These are phyloP conservation scores for Poliocrania exsul DNA, from an alignment of 2,797 vertebrate genomes.

Conservation along the genomic window DNA sequence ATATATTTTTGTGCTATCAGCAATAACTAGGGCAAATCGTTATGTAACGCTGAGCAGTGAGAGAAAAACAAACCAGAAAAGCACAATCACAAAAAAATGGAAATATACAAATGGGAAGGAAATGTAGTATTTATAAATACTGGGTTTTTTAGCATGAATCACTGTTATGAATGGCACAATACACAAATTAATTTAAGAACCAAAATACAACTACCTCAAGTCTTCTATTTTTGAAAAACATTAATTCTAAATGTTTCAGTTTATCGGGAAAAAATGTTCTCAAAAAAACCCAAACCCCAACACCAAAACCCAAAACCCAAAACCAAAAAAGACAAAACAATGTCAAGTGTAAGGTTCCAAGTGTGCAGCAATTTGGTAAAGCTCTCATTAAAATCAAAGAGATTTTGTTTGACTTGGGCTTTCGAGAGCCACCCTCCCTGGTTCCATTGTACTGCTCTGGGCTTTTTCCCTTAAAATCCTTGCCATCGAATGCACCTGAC, in stretches of 20 bases:
- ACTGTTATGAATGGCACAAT: neutral
- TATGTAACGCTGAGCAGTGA: neutral
- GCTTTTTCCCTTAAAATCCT: neutral
- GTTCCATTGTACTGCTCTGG: neutral
- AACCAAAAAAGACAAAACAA: neutral
- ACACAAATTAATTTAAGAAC: neutral
- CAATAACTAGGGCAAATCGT: neutral
- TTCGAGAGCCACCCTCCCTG: neutral
- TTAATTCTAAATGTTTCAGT: neutral
- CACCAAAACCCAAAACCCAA: neutral
- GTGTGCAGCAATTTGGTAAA: neutral
- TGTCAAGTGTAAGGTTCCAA: neutral
- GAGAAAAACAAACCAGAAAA: slow-evolving; percentile 8
- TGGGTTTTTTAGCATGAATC: neutral
- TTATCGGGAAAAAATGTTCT: neutral
- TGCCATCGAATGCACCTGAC: neutral
- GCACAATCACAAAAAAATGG: neutral
- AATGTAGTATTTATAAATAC: slow-evolving; percentile 11
- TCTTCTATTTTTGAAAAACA: neutral
- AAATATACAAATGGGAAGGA: neutral
- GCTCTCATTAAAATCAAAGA: neutral
- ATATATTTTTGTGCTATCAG: neutral
- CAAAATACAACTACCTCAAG: neutral
- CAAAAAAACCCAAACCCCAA: neutral
- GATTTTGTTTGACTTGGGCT: neutral